A percentile compares a stretch with the other conserved stretches of the same genome.
phyloP scores from a whole-genome alignment of 2,113 vertebrate species.

The Elachura formosa region DNA sequence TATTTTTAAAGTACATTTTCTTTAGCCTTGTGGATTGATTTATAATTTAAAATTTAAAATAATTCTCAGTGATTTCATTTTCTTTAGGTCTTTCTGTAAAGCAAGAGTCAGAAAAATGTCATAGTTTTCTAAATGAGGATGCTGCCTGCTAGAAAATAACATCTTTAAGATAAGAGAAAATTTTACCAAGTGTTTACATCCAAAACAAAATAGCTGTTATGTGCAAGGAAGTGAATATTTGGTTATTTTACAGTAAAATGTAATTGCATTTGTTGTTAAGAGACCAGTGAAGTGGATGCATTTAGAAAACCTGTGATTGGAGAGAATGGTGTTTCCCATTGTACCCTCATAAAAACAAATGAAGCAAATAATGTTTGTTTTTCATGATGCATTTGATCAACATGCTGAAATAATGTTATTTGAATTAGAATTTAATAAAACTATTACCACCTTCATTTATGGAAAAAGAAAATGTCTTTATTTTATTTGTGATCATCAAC shows the following conservation, averaged over 20 bases:
- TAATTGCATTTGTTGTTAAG: not conserved
- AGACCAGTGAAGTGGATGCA: not conserved
- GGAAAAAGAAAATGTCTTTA: not conserved
- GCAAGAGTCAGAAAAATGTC: not conserved
- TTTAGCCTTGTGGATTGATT: not conserved
- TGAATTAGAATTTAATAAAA: not conserved
- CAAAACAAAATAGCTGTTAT: not conserved
- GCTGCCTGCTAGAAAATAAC: not conserved
- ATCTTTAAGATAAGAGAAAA: not conserved
- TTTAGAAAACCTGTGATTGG: not conserved
- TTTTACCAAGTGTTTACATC: not conserved
- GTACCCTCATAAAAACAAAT: not conserved
- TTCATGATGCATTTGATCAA: not conserved
- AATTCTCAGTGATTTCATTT: not conserved
- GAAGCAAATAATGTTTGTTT: not conserved
- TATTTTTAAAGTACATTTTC: not conserved
- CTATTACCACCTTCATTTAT: not conserved
- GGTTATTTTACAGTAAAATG: not conserved
- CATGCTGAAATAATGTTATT: not conserved
- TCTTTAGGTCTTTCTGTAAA: not conserved
- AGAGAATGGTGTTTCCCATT: not conserved
- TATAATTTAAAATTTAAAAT: not conserved
- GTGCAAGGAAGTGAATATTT: not conserved
- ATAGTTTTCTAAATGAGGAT: not conserved
- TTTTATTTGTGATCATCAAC: not conserved